These are phyloP conservation scores for Adelges cooleyi DNA, from an alignment of 1,140 invertebrate genomes.

Conservation along the genomic window DNA sequence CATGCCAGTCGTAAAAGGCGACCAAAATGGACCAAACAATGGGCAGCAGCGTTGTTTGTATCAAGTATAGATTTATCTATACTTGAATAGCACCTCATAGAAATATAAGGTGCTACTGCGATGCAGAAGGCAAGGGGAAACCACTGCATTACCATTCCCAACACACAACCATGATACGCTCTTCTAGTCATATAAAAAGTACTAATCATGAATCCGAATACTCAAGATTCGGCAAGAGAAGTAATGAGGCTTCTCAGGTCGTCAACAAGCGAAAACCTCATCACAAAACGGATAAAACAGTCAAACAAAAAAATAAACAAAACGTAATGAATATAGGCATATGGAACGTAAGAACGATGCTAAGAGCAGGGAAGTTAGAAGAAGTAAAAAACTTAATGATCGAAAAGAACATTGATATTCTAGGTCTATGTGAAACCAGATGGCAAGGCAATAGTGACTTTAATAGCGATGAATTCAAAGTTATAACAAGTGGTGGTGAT, in stretches of 20 bases:
- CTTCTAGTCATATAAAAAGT: not conserved
- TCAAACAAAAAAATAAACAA: not conserved
- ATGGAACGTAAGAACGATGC: too few species aligned
- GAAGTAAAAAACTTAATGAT: not conserved
- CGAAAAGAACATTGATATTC: constrained; percentile 11
- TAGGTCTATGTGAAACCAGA: constrained; percentile 26
- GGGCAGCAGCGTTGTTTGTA: not conserved
- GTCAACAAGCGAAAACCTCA: constrained; percentile 8
- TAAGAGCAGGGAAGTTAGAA: not conserved
- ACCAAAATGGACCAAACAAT: not conserved
- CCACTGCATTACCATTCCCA: not conserved
- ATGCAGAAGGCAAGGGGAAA: not conserved
- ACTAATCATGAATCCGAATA: constrained; percentile 6
- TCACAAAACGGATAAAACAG: not conserved
- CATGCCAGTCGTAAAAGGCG: constrained; percentile 1
- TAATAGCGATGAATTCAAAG: constrained; percentile 11
- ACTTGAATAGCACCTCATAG: not conserved
- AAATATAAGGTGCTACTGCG: not conserved
- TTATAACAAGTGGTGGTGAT: constrained; percentile 1
- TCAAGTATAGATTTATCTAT: not conserved
- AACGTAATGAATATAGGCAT: not conserved
- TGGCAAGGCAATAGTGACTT: not conserved
- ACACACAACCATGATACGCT: not conserved
- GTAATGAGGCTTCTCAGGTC: constrained; percentile 15
- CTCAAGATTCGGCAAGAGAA: constrained; percentile 4